Evolutionary conservation across 2,888 invertebrate species (phyloP), one percentile per base, ranked within the genome.

Genomic region (Apamea anceps): DNA sequence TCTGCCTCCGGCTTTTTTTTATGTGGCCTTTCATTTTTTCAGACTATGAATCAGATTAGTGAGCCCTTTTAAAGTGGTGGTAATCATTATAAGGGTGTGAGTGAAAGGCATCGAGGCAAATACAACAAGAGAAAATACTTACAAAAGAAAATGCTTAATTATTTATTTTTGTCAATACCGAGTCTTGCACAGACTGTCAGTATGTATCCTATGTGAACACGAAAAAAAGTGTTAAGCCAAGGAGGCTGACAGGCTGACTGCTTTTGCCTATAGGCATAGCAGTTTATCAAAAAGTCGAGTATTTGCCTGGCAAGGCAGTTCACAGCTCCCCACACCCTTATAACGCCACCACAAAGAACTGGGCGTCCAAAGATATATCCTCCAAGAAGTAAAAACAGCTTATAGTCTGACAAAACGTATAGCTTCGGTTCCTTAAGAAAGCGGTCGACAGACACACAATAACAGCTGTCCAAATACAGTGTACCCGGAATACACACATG

Each of bases 211-310:
- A 28, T 28, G 10, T 42, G 12, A 57, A 21, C 28, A 42, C 2
- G 5, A 0, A 28, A 48, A 65, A 25, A 21, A 74, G 2, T 15
- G 18, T 42, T 18, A 7, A 54, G 54, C 13, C 42, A 21, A 45
- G 12, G 45, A 48, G 48, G 48, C 48, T 57, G 25, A 72, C 21
- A 48, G 48, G 48, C 48, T 57, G 25, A 72, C 21, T 15, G 5
- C 2, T 32, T 42, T 21, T 13, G 3, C 2, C 0, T 3, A 32
- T 3, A 6, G 15, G 1, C 18, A 1, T 3, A 25, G 18, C 13
- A 62, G 7, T 28, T 28, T 63, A 0, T 28, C 48, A 51, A 54
- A 60, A 42, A 28, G 7, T 25, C 28, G 3, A 37, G 15, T 21
- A 51, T 75, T 37, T 4, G 1, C 54, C 13, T 78, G 15, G 1